phyloP scores from a whole-genome alignment of 1,140 invertebrate species.

The Cyphomyrmex costatus region DNA sequence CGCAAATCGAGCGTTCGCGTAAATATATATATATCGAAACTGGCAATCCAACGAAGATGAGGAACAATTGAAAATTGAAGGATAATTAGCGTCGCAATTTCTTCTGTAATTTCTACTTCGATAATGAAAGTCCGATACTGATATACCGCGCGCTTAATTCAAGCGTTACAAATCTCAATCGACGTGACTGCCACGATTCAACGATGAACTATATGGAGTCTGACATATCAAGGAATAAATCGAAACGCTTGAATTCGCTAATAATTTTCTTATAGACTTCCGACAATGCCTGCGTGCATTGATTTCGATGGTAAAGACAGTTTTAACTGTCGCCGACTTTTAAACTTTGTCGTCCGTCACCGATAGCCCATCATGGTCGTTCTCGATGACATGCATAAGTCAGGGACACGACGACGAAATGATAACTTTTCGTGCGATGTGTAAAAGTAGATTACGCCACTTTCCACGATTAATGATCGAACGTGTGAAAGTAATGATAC shows the following conservation, averaged over 20 bases:
- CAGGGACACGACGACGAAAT: slow-evolving; percentile 27
- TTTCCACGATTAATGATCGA: background rate
- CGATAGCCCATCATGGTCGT: background rate
- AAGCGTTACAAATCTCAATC: background rate
- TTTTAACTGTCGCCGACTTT: slow-evolving; percentile 24
- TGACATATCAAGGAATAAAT: slow-evolving; percentile 1
- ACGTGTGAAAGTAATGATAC: background rate
- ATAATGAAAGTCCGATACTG: slow-evolving; percentile 22
- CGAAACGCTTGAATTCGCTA: slow-evolving; percentile 32
- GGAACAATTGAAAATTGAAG: background rate
- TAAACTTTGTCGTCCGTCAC: slow-evolving; percentile 17
- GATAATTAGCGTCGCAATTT: background rate
- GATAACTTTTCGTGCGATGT: background rate
- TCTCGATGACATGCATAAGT: slow-evolving; percentile 30
- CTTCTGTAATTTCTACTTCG: background rate
- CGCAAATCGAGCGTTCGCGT: background rate
- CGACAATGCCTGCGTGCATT: slow-evolving; percentile 26
- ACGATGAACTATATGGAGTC: background rate
- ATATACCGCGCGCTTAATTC: background rate
- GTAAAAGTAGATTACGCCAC: slow-evolving; percentile 9
- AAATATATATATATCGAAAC: background rate
- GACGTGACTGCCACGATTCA: background rate
- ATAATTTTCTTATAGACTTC: slow-evolving; percentile 60
- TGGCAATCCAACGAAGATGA: background rate
- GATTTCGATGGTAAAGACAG: slow-evolving; percentile 28